Percentiles rank a stretch among this genome's conserved stretches.
Conservation (phyloP, 2,888 invertebrate genomes). For the Toxonevra muliebris region DNA sequence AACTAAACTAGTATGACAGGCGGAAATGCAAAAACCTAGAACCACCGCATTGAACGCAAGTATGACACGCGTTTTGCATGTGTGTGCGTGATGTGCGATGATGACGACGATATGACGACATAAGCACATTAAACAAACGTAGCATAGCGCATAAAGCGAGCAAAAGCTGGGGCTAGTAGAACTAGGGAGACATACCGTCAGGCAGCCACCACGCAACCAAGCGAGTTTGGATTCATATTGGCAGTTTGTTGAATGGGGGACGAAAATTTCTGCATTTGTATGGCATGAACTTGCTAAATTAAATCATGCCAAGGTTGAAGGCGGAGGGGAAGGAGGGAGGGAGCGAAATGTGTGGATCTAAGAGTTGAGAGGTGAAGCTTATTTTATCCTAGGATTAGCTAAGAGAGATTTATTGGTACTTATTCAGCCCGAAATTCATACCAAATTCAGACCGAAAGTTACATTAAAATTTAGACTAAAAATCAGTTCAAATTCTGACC, state of each 20-base stretch:
- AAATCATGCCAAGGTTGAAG: conserved; percentile 44
- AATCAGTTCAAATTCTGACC: too few relatives aligned
- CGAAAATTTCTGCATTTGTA: not conserved
- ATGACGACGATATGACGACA: conserved; percentile 28
- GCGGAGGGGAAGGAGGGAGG: conserved; percentile 9
- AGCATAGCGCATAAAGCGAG: not conserved
- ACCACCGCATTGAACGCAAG: not conserved
- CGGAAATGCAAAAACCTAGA: conserved; percentile 45
- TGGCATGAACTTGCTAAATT: conserved; percentile 41
- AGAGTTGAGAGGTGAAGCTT: too few relatives aligned
- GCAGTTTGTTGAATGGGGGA: not conserved
- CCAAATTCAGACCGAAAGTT: too few relatives aligned
- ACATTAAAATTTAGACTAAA: too few relatives aligned
- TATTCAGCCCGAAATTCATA: too few relatives aligned
- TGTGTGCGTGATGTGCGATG: conserved; percentile 28
- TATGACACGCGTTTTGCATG: conserved; percentile 60
- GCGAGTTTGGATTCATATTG: not conserved
- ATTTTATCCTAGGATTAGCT: too few relatives aligned
- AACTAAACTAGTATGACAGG: conserved; percentile 56
- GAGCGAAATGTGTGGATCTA: too few relatives aligned
- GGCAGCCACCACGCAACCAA: not conserved
- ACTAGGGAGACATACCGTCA: not conserved
- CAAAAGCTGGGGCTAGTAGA: too few relatives aligned
- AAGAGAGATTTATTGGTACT: too few relatives aligned
- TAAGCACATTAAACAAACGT: not conserved